A percentile compares a stretch with the other conserved stretches of the same genome.
Conservation (phyloP, 1,140 invertebrate genomes). For the Tribolium castaneum region DNA sequence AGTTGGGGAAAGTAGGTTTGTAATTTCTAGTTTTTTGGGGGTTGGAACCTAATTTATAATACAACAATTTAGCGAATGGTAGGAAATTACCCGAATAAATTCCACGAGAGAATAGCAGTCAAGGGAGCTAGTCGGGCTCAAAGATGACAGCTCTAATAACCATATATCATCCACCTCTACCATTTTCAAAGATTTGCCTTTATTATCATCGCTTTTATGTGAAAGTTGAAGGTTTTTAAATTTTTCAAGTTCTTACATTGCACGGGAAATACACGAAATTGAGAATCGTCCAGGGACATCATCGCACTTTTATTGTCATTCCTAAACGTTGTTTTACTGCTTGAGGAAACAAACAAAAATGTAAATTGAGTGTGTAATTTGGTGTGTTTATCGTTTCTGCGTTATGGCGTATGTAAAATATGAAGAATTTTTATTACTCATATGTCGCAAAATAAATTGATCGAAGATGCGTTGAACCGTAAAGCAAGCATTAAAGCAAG, state of each 20-base stretch:
- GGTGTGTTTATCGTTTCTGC: not conserved
- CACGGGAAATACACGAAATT: not conserved
- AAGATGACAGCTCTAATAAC: conserved; percentile 26
- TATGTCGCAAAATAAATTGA: too few relatives aligned
- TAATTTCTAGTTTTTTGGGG: not conserved
- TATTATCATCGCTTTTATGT: not conserved
- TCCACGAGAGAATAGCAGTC: conserved; percentile 1
- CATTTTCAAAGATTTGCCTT: not conserved
- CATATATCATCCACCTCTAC: not conserved
- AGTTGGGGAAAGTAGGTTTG: not conserved
- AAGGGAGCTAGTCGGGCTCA: conserved; percentile 1
- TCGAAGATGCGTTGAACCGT: too few relatives aligned
- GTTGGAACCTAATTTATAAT: conserved; percentile 3
- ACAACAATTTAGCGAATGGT: conserved; percentile 3
- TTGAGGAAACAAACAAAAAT: not conserved
- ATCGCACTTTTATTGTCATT: not conserved
- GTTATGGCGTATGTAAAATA: not conserved
- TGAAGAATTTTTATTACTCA: too few relatives aligned
- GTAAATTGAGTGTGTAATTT: not conserved
- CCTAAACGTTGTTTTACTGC: not conserved
- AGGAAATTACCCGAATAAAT: conserved; percentile 23
- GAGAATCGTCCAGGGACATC: not conserved
- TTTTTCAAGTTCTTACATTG: not conserved
- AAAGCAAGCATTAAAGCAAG: too few relatives aligned
- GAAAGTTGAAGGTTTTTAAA: not conserved